Evolutionary conservation across 2,888 invertebrate genomes (phyloP).

Genomic region (Notodonta dromedarius): DNA sequence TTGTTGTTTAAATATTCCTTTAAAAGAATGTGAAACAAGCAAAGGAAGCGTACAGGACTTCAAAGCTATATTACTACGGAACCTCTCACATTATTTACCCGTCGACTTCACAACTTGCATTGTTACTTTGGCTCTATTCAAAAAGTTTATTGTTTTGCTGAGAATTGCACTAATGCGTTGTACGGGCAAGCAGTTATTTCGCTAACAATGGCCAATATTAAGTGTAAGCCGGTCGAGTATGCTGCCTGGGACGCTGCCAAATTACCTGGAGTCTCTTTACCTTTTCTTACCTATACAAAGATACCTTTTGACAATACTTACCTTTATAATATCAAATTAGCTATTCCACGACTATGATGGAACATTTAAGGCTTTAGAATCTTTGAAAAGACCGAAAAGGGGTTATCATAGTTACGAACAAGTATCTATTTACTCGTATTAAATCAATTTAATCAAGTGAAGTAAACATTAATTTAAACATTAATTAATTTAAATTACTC

Average conservation of each 20-base stretch:
- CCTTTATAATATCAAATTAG: too few species aligned
- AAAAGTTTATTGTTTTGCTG: constrained; percentile 33
- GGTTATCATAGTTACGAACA: too few species aligned
- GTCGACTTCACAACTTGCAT: constrained; percentile 10
- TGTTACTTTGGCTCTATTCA: constrained; percentile 34
- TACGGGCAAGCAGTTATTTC: constrained; percentile 23
- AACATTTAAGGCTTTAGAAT: too few species aligned
- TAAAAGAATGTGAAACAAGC: background rate
- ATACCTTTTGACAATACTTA: background rate
- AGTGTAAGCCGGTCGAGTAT: constrained; percentile 15
- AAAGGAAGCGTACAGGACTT: background rate
- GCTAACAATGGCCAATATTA: constrained; percentile 27
- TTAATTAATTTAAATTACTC: too few species aligned
- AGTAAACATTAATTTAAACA: too few species aligned
- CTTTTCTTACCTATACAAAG: background rate
- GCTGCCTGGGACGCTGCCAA: constrained; percentile 11
- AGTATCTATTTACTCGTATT: too few species aligned
- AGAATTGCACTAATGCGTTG: constrained; percentile 19
- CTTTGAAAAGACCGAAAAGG: too few species aligned
- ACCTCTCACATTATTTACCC: constrained; percentile 9
- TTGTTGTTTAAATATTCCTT: too few species aligned
- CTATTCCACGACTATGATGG: too few species aligned
- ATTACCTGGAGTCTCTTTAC: constrained; percentile 7
- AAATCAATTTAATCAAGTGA: too few species aligned
- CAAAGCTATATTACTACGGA: constrained; percentile 16